phyloP scores from a whole-genome alignment of 2,888 invertebrate genomes.

The Tineola bisselliella region DNA sequence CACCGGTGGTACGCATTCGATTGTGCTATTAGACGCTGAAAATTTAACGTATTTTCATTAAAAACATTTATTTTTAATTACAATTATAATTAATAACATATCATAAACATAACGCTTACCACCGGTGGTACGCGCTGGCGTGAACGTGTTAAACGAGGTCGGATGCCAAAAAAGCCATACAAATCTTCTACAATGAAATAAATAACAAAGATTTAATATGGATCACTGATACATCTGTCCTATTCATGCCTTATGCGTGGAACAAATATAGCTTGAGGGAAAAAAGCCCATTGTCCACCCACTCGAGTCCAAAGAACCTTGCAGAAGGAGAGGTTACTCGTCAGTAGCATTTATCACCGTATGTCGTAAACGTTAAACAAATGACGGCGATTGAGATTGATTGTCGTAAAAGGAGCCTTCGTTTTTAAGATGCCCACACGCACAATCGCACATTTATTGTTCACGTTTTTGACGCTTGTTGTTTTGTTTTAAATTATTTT shows the following conservation, averaged over 20 bases:
- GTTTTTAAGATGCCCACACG: neutral
- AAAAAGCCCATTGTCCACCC: constrained; percentile 16
- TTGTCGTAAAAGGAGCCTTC: neutral
- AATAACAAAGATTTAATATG: constrained; percentile 8
- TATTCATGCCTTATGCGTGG: neutral
- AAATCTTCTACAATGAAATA: neutral
- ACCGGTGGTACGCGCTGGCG: too few species aligned
- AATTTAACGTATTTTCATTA: too few species aligned
- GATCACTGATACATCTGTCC: constrained; percentile 14
- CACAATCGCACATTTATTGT: too few species aligned
- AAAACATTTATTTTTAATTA: too few species aligned
- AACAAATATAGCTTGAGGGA: neutral
- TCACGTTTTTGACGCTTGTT: too few species aligned
- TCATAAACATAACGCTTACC: too few species aligned
- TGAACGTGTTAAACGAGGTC: too few species aligned
- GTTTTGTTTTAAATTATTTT: too few species aligned
- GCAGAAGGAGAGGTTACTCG: constrained; percentile 21
- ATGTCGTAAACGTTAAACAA: neutral
- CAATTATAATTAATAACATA: too few species aligned
- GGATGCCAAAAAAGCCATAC: neutral
- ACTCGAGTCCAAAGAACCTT: constrained; percentile 17
- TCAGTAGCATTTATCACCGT: neutral
- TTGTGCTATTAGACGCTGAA: too few species aligned
- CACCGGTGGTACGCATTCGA: too few species aligned
- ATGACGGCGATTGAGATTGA: neutral